A percentile compares a stretch with the other conserved stretches of the same genome.
These are phyloP conservation scores for Potamarius usumacintae DNA, from an alignment of 2,113 vertebrate genomes.

Conservation along the genomic window DNA sequence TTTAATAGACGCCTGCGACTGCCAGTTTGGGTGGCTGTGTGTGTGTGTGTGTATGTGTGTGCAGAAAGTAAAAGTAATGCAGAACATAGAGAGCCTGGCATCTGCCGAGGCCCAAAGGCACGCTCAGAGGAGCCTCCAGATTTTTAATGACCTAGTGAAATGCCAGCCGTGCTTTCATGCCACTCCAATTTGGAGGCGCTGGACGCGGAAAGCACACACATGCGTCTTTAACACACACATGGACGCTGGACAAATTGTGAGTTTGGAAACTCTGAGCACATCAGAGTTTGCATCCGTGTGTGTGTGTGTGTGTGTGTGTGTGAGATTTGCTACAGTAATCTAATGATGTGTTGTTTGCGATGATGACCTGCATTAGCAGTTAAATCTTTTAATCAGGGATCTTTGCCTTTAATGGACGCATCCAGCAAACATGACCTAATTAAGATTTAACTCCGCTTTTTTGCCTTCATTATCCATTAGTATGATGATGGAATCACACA, in stretches of 20 bases:
- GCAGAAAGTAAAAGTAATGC: slow-evolving; percentile 64
- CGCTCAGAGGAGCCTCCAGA: slow-evolving; percentile 79
- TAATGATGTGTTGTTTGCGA: slow-evolving; percentile 37
- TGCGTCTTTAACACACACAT: slow-evolving; percentile 28
- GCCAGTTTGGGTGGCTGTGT: slow-evolving; percentile 54
- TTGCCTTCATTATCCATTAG: slow-evolving; percentile 36
- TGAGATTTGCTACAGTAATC: slow-evolving; percentile 27
- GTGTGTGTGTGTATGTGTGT: slow-evolving; percentile 50
- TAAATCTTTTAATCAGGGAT: slow-evolving; percentile 50
- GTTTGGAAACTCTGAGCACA: slow-evolving; percentile 12
- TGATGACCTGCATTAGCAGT: slow-evolving; percentile 37
- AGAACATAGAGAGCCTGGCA: slow-evolving; percentile 72
- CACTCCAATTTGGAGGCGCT: slow-evolving; percentile 76
- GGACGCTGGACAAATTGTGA: slow-evolving; percentile 8
- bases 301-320: not conserved
- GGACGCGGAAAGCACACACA: slow-evolving; percentile 73
- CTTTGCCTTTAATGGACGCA: slow-evolving; percentile 45
- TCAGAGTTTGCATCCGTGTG: slow-evolving; percentile 2
- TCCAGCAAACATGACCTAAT: slow-evolving; percentile 51
- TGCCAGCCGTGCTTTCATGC: slow-evolving; percentile 78
- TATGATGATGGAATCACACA: not conserved
- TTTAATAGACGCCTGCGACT: slow-evolving; percentile 59
- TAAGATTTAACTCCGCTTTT: slow-evolving; percentile 35
- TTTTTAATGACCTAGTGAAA: slow-evolving; percentile 82
- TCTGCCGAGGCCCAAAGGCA: slow-evolving; percentile 76